Percentiles rank a stretch among this genome's conserved stretches.
Conservation (phyloP, 2,888 invertebrate species). For the Caenorhabditis sulstoni region DNA sequence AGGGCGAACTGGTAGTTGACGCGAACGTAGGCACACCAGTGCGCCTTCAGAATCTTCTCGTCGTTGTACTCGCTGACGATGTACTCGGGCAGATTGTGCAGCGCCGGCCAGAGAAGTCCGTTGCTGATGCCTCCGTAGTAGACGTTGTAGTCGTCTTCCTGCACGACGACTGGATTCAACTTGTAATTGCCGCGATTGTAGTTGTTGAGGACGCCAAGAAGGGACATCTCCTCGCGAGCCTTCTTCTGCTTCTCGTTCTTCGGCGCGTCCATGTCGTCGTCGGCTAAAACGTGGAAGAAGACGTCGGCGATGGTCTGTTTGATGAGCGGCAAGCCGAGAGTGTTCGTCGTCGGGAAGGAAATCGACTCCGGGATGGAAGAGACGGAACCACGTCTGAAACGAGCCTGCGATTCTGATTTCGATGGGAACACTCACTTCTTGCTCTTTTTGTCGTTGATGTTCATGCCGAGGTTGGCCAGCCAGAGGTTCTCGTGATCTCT, state of each 20-base stretch:
- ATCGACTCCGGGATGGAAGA: constrained; percentile 48
- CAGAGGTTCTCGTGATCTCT: constrained; percentile 79
- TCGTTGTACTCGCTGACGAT: constrained; percentile 80
- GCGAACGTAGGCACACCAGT: constrained; percentile 79
- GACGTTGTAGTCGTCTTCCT: constrained; percentile 71
- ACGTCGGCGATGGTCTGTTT: constrained; percentile 78
- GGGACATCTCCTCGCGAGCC: constrained; percentile 78
- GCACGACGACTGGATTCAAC: constrained; percentile 80
- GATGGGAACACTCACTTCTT: constrained; percentile 45
- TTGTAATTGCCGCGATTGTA: constrained; percentile 80
- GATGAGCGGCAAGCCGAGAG: constrained; percentile 79
- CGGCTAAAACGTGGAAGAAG: constrained; percentile 79
- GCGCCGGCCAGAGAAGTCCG: constrained; percentile 80
- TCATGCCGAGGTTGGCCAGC: constrained; percentile 80
- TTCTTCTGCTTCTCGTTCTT: constrained; percentile 66
- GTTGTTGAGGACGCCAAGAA: constrained; percentile 79
- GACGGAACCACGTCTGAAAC: constrained; percentile 44
- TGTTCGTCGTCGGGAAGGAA: constrained; percentile 77
- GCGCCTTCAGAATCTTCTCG: constrained; percentile 71
- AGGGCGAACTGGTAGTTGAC: constrained; percentile 81
- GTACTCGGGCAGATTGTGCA: constrained; percentile 80
- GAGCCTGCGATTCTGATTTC: too few relatives aligned
- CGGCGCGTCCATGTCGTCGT: constrained; percentile 75
- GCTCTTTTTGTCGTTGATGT: constrained; percentile 72
- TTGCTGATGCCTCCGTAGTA: constrained; percentile 64